Percentiles rank a stretch among this genome's conserved stretches.
phyloP scores from a whole-genome alignment of 1,140 invertebrate species.

The Bicyclus anynana region DNA sequence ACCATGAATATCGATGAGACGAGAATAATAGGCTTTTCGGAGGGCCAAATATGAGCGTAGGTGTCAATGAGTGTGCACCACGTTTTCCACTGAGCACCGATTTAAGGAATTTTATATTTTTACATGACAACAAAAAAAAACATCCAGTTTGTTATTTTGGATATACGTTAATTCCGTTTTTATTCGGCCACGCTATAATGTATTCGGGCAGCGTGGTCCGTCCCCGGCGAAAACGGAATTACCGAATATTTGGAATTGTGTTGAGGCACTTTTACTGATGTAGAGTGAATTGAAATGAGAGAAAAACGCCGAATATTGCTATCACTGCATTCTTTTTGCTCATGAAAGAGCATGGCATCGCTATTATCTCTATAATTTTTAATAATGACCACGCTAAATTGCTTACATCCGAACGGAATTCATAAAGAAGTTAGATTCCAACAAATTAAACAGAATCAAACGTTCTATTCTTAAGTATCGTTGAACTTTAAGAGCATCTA shows the following conservation, averaged over 20 bases:
- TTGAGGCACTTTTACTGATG: slow-evolving; percentile 49
- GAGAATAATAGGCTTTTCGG: slow-evolving; percentile 50
- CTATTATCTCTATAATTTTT: not conserved
- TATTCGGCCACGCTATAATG: slow-evolving; percentile 42
- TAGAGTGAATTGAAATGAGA: slow-evolving; percentile 49
- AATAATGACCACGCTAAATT: too few species aligned
- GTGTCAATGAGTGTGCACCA: slow-evolving; percentile 55
- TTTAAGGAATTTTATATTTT: slow-evolving; percentile 61
- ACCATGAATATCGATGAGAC: slow-evolving; percentile 62
- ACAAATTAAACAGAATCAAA: not conserved
- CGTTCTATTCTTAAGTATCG: not conserved
- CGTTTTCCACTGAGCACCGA: slow-evolving; percentile 38
- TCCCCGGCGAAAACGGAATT: slow-evolving; percentile 47
- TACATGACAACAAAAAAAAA: slow-evolving; percentile 57
- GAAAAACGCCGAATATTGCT: not conserved
- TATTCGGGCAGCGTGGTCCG: slow-evolving; percentile 42
- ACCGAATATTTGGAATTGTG: slow-evolving; percentile 57
- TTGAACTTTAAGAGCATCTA: not conserved
- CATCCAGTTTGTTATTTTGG: slow-evolving; percentile 39
- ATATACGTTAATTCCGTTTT: slow-evolving; percentile 54
- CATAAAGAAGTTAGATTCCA: not conserved
- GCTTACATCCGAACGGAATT: too few species aligned
- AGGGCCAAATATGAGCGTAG: slow-evolving; percentile 52
- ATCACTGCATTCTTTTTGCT: not conserved
- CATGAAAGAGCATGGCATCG: not conserved